A percentile compares a stretch with the other conserved stretches of the same genome.
These are phyloP conservation scores for Oscheius onirici DNA, from an alignment of 2,888 invertebrate genomes.

Conservation along the genomic window DNA sequence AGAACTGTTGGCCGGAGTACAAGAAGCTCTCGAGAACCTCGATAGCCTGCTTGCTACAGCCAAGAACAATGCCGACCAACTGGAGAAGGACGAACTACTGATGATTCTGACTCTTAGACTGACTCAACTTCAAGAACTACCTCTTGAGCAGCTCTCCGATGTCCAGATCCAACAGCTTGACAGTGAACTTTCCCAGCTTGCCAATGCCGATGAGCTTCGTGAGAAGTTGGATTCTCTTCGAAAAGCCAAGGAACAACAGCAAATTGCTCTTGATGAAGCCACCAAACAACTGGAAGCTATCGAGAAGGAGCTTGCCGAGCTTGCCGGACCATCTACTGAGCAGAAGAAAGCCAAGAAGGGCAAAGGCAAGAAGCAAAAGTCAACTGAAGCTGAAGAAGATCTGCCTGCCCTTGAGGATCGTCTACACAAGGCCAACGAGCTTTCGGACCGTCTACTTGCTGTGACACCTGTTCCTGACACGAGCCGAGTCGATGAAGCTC, in stretches of 20 bases:
- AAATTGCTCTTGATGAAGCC: background rate
- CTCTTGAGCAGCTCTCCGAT: conserved; percentile 30
- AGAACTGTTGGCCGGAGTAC: background rate
- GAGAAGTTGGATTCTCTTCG: conserved; percentile 33
- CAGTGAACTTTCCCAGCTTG: conserved; percentile 38
- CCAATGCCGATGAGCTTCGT: conserved; percentile 40
- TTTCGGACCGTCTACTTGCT: background rate
- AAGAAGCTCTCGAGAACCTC: conserved; percentile 35
- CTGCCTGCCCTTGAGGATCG: background rate
- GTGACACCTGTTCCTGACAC: background rate
- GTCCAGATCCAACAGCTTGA: conserved; percentile 27
- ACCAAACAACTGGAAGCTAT: conserved; percentile 6
- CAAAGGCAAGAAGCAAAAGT: conserved; percentile 26
- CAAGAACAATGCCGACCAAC: conserved; percentile 39
- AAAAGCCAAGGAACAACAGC: conserved; percentile 36
- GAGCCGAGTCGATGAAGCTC: conserved; percentile 5
- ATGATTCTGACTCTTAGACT: conserved; percentile 39
- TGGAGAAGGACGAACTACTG: conserved; percentile 41
- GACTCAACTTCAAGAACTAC: conserved; percentile 39
- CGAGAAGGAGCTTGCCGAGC: conserved; percentile 39
- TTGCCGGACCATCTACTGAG: conserved; percentile 9
- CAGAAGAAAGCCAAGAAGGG: conserved; percentile 30
- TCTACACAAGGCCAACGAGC: conserved; percentile 6
- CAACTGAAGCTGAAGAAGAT: conserved; percentile 2
- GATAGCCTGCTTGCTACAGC: conserved; percentile 39